Conservation (phyloP, 2,113 vertebrate species). For the Ornithorhynchus anatinus region DNA sequence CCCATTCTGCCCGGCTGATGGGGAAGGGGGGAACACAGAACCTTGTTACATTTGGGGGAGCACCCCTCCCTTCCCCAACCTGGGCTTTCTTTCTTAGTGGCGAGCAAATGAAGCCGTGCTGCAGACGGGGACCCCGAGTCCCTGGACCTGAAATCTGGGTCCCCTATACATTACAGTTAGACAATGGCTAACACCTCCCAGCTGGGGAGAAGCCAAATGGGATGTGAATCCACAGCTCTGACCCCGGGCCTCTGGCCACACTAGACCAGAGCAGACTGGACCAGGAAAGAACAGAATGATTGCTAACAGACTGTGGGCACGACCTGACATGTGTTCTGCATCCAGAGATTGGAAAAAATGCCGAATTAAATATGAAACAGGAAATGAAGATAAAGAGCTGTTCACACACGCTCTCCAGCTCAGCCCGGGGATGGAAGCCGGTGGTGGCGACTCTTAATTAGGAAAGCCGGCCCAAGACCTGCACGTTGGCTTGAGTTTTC, state of each 20-base stretch:
- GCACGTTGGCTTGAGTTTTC: background rate
- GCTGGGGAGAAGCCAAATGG: too few species aligned
- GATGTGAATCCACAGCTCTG: too few species aligned
- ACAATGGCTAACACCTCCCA: too few species aligned
- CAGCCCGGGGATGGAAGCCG: conserved; percentile 28
- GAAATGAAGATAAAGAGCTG: conserved; percentile 40
- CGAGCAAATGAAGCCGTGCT: too few species aligned
- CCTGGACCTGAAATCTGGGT: too few species aligned
- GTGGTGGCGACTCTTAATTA: conserved; percentile 40
- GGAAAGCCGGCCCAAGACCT: conserved; percentile 1
- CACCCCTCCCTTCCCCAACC: too few species aligned
- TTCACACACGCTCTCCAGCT: conserved; percentile 16
- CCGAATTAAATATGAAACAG: conserved; percentile 46
- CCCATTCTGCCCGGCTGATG: too few species aligned
- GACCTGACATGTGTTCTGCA: conserved; percentile 34
- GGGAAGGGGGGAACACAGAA: too few species aligned
- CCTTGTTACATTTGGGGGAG: too few species aligned
- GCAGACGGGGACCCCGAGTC: too few species aligned
- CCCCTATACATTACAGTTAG: too few species aligned
- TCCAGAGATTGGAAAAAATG: conserved; percentile 39
- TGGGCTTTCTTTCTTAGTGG: too few species aligned
- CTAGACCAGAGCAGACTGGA: background rate
- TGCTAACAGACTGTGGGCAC: conserved; percentile 19
- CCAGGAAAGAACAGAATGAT: conserved; percentile 4
- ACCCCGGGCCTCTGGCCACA: background rate